These are phyloP conservation scores for Periophthalmodon schlosseri DNA, from an alignment of 2,113 vertebrate species.

Conservation along the genomic window DNA sequence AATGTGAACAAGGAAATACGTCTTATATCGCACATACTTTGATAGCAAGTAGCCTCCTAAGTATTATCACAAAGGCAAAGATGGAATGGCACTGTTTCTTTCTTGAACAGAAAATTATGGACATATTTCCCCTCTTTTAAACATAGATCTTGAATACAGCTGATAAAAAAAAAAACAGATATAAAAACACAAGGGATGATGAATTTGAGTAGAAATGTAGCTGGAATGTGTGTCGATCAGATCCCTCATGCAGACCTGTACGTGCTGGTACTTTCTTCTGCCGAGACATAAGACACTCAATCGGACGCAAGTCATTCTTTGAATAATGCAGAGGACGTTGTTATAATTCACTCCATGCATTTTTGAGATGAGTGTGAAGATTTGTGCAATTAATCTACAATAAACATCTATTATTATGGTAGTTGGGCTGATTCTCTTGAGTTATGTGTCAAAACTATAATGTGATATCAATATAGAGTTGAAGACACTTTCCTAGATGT, in stretches of 20 bases:
- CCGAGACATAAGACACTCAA: neutral
- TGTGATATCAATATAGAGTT: neutral
- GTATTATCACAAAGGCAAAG: neutral
- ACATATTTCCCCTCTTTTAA: neutral
- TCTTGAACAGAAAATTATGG: neutral
- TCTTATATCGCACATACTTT: neutral
- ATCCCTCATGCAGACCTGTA: constrained; percentile 5
- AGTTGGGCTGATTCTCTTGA: neutral
- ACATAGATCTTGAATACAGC: neutral
- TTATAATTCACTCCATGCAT: neutral
- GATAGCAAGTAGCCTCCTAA: neutral
- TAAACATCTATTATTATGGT: neutral
- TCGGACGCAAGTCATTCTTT: neutral
- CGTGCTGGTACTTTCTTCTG: neutral
- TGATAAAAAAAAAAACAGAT: neutral
- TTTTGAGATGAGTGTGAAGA: neutral
- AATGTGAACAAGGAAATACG: neutral
- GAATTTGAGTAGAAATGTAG: constrained; percentile 24
- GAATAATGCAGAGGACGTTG: neutral
- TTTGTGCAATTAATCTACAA: neutral
- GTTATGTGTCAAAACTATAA: too few species aligned
- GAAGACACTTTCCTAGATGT: neutral
- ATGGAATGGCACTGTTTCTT: neutral
- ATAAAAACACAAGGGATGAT: constrained; percentile 26
- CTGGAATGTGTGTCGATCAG: constrained; percentile 42